A percentile compares a stretch with the other conserved stretches of the same genome.
Evolutionary conservation across 2,888 invertebrate species (phyloP).

Genomic region (Aspidiotus destructor): DNA sequence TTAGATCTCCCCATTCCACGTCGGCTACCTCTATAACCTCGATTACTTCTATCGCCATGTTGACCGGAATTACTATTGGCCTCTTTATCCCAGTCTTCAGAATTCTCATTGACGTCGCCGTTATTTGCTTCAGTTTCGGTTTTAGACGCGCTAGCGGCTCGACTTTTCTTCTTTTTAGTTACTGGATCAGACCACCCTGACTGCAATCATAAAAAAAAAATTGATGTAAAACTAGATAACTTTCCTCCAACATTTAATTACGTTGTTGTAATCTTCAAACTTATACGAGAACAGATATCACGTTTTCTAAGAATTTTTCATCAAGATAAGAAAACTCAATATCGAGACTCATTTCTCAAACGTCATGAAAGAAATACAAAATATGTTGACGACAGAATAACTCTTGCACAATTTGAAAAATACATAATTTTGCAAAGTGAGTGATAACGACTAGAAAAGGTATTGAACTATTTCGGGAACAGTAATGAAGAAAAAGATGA

Average conservation of each 20-base stretch:
- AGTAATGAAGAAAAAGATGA: too few species aligned
- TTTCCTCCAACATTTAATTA: too few species aligned
- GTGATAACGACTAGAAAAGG: too few species aligned
- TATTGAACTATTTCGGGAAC: too few species aligned
- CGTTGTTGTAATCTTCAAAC: neutral
- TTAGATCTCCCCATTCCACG: conserved; percentile 39
- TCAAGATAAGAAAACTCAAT: too few species aligned
- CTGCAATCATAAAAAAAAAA: conserved; percentile 43
- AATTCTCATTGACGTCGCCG: conserved; percentile 41
- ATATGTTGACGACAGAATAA: too few species aligned
- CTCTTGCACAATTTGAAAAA: too few species aligned
- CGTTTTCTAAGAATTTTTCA: neutral
- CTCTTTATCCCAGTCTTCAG: conserved; percentile 37
- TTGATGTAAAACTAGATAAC: neutral
- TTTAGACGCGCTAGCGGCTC: conserved; percentile 50
- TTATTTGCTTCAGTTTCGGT: conserved; percentile 47
- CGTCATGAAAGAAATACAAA: too few species aligned
- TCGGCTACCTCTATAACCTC: conserved; percentile 41
- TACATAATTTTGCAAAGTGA: too few species aligned
- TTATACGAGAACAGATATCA: neutral
- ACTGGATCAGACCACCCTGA: conserved; percentile 71
- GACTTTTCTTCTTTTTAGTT: conserved; percentile 79
- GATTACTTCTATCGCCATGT: conserved; percentile 40
- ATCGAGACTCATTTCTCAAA: too few species aligned
- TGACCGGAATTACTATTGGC: conserved; percentile 27